Percentiles rank a stretch among this genome's conserved stretches.
These are phyloP conservation scores for Arnoldichthys spilopterus DNA, from an alignment of 2,797 vertebrate genomes.

Conservation along the genomic window DNA sequence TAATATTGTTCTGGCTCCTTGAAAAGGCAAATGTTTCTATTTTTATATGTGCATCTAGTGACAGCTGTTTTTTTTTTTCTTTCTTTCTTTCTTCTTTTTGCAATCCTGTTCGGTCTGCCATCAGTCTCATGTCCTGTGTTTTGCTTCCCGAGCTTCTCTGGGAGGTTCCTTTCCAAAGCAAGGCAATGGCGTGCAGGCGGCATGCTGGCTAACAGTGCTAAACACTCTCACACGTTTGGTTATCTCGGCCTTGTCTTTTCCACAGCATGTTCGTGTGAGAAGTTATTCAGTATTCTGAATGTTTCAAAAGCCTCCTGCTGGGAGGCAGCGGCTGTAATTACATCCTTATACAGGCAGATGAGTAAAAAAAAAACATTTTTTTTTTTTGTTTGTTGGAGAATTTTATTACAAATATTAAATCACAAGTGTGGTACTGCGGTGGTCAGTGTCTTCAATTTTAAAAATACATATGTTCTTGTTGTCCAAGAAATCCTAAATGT, in stretches of 20 bases:
- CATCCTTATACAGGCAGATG: slow-evolving; percentile 47
- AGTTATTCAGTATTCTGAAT: slow-evolving; percentile 57
- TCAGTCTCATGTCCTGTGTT: slow-evolving; percentile 18
- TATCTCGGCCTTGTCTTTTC: slow-evolving; percentile 47
- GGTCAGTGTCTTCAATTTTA: slow-evolving; percentile 39
- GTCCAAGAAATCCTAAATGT: no score
- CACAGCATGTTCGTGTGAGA: slow-evolving; percentile 57
- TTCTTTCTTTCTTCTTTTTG: slow-evolving; percentile 8
- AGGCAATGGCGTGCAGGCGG: slow-evolving; percentile 15
- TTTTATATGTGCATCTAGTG: slow-evolving; percentile 75
- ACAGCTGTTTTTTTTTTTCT: slow-evolving; percentile 36
- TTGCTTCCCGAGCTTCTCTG: slow-evolving; percentile 5
- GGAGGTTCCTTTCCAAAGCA: slow-evolving; percentile 8
- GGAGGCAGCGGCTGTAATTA: slow-evolving; percentile 53
- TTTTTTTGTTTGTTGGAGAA: slow-evolving; percentile 41
- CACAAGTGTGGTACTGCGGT: slow-evolving; percentile 53
- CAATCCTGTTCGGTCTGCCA: slow-evolving; percentile 38
- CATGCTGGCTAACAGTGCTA: slow-evolving; percentile 39
- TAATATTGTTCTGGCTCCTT: slow-evolving; percentile 66
- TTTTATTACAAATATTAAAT: slow-evolving; percentile 65
- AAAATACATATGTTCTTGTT: not conserved
- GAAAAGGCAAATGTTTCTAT: slow-evolving; percentile 76
- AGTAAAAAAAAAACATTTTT: slow-evolving; percentile 24
- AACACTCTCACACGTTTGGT: slow-evolving; percentile 44
- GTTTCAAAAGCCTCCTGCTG: slow-evolving; percentile 43